Percentiles rank a stretch among this genome's conserved stretches.
These are phyloP conservation scores for Macroramphosus scolopax DNA, from an alignment of 2,797 vertebrate species.

Conservation along the genomic window DNA sequence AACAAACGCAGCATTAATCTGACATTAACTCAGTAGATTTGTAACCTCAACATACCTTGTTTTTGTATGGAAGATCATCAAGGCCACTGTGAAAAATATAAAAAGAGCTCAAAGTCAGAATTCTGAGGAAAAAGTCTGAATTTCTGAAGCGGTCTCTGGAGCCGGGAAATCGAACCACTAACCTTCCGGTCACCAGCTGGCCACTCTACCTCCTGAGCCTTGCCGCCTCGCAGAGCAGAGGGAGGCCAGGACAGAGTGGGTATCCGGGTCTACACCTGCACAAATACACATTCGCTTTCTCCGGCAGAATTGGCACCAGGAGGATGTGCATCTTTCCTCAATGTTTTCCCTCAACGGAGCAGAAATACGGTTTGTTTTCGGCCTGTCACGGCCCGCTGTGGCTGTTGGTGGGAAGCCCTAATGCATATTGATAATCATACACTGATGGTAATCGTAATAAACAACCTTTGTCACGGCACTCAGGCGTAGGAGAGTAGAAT, in stretches of 20 bases:
- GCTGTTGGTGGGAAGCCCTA: constrained; percentile 49
- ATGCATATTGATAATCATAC: constrained; percentile 71
- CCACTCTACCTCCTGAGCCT: too few species aligned
- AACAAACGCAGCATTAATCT: too few species aligned
- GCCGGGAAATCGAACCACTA: too few species aligned
- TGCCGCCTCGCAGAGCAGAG: constrained; percentile 61
- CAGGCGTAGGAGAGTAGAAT: constrained; percentile 59
- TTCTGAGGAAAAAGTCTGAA: too few species aligned
- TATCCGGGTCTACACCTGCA: constrained; percentile 34
- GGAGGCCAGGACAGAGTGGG: constrained; percentile 30
- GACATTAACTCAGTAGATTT: too few species aligned
- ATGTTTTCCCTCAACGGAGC: constrained; percentile 56
- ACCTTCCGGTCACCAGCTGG: too few species aligned
- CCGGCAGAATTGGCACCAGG: constrained; percentile 48
- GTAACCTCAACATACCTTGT: too few species aligned
- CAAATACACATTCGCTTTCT: constrained; percentile 62
- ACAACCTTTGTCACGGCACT: constrained; percentile 64
- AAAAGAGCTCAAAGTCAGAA: too few species aligned
- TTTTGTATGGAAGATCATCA: too few species aligned
- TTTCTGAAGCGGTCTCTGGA: too few species aligned
- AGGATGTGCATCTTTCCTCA: constrained; percentile 53
- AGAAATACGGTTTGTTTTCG: constrained; percentile 61
- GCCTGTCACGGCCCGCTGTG: constrained; percentile 50
- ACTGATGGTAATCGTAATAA: constrained; percentile 69
- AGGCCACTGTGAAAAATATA: too few species aligned